Evolutionary conservation across 23 tunicate species (phyloP).

Genomic region (Corella eumyota): DNA sequence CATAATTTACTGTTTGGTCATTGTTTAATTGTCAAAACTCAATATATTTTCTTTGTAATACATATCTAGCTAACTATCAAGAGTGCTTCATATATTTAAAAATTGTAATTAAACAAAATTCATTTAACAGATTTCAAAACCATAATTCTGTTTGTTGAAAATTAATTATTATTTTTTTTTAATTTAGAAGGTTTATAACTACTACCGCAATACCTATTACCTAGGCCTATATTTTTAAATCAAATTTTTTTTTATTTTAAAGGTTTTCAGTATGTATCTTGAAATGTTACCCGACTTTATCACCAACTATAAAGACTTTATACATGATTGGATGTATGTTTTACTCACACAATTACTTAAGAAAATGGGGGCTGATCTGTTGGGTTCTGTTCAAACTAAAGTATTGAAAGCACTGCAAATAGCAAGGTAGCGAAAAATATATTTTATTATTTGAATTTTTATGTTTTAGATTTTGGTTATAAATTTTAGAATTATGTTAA

Average conservation of each 20-base stretch:
- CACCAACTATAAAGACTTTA: conserved; percentile 40
- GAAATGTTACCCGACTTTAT: conserved; percentile 90
- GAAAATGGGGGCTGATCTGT: conserved; percentile 79
- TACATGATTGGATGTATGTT: conserved; percentile 78
- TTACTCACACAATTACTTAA: conserved; percentile 76
- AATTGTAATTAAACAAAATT: too few relatives aligned
- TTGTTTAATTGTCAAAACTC: too few relatives aligned
- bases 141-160: too few relatives aligned
- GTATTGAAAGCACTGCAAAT: conserved; percentile 69
- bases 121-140: too few relatives aligned
- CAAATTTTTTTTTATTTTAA: background rate
- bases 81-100: too few relatives aligned
- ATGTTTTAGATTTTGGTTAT: background rate
- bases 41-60: too few relatives aligned
- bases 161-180: too few relatives aligned
- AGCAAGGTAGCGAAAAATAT: conserved; percentile 30
- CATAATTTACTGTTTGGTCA: too few relatives aligned
- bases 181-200: too few relatives aligned
- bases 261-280: conserved; percentile 92
- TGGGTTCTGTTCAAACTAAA: conserved; percentile 85
- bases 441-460: background rate
- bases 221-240: too few relatives aligned
- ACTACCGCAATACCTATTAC: too few relatives aligned
- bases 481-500: background rate
- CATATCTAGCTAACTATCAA: too few relatives aligned